Conservation (phyloP, 2,888 invertebrate genomes). For the Teleogryllus oceanicus region DNA sequence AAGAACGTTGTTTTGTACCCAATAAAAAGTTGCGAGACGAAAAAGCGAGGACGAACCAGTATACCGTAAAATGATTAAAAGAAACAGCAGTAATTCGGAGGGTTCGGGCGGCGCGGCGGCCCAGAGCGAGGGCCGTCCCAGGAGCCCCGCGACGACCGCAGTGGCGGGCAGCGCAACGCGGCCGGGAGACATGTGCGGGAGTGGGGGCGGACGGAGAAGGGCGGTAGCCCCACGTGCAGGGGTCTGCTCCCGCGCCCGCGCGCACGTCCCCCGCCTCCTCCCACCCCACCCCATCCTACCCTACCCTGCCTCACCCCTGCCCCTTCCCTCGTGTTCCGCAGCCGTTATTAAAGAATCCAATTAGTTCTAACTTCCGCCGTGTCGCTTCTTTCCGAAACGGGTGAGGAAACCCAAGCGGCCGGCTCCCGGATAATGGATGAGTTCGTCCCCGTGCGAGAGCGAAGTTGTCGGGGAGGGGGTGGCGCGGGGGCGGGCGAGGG, state of each 20-base stretch:
- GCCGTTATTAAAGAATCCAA: slow-evolving; percentile 11
- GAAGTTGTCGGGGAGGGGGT: background rate
- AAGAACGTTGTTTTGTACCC: too few species aligned
- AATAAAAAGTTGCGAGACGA: too few species aligned
- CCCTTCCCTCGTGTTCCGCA: background rate
- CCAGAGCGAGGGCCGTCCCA: too few species aligned
- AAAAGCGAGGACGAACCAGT: too few species aligned
- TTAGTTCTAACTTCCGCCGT: slow-evolving; percentile 18
- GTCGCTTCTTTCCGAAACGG: background rate
- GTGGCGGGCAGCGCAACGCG: too few species aligned
- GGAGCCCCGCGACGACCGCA: too few species aligned
- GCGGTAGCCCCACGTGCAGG: background rate
- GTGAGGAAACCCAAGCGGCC: slow-evolving; percentile 3
- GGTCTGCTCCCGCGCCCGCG: background rate
- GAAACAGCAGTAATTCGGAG: too few species aligned
- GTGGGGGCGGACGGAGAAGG: background rate
- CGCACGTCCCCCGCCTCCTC: background rate
- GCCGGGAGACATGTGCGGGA: too few species aligned
- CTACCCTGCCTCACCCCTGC: background rate
- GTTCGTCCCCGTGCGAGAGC: background rate
- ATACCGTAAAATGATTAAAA: too few species aligned
- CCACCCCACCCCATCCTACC: background rate
- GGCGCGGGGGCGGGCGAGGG: background rate
- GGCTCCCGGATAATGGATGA: background rate
- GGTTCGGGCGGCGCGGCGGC: too few species aligned